phyloP scores from a whole-genome alignment of 1,140 invertebrate species.

The Drosophila malerkotliana region DNA sequence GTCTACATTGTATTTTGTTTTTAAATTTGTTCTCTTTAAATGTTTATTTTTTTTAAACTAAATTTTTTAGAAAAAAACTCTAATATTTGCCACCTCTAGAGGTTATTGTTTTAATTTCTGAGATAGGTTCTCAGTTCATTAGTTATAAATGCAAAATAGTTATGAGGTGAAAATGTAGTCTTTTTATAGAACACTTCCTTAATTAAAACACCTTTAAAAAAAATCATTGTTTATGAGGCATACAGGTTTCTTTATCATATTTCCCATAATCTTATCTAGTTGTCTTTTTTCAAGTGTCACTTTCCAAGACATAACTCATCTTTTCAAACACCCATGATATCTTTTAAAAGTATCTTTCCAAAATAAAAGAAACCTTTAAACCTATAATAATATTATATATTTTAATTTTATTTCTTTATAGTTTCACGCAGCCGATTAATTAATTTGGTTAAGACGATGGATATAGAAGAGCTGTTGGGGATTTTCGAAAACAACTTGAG shows the following conservation, averaged over 20 bases:
- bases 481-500: slow-evolving; percentile 13
- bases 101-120: too few relatives aligned
- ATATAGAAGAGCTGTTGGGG: slow-evolving; percentile 17
- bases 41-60: neutral
- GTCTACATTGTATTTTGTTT: neutral
- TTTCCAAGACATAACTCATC: neutral
- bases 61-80: too few relatives aligned
- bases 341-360: neutral
- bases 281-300: neutral
- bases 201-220: neutral
- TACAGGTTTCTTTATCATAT: neutral
- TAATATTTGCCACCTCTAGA: too few relatives aligned
- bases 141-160: too few relatives aligned
- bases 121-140: too few relatives aligned
- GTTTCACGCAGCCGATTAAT: slow-evolving; percentile 58
- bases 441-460: slow-evolving; percentile 23
- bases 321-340: neutral
- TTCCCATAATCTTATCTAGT: slow-evolving; percentile 2
- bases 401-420: slow-evolving; percentile 20
- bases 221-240: neutral
- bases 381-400: neutral
- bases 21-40: too few relatives aligned
- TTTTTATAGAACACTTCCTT: neutral
- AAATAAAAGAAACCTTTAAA: neutral
- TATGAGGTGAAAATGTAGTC: too few relatives aligned